Percentiles rank a stretch among this genome's conserved stretches.
These are phyloP conservation scores for Philaenus spumarius DNA, from an alignment of 1,140 invertebrate genomes.

Conservation along the genomic window DNA sequence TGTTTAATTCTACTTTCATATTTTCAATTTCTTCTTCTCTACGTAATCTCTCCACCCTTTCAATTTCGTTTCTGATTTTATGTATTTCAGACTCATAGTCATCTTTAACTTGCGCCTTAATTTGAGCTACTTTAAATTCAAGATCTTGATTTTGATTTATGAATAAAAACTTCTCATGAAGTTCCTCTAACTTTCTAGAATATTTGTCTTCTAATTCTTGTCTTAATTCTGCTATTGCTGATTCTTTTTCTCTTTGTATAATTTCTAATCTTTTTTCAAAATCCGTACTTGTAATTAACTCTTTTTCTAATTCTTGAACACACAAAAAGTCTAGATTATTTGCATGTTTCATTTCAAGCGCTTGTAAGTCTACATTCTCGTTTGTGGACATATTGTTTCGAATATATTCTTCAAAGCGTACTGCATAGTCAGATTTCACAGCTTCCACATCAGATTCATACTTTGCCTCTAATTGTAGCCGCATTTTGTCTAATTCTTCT, in stretches of 20 bases:
- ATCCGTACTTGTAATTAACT: not conserved
- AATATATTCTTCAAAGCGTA: not conserved
- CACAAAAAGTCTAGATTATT: constrained; percentile 1
- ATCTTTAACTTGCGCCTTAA: constrained; percentile 8
- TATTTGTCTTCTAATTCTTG: not conserved
- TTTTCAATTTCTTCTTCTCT: constrained; percentile 11
- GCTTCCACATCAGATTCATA: not conserved
- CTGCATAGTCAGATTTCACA: not conserved
- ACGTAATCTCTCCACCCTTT: not conserved
- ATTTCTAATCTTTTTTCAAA: not conserved
- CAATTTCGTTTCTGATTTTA: constrained; percentile 14
- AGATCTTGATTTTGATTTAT: constrained; percentile 3
- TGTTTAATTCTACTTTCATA: constrained; percentile 6
- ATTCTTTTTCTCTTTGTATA: constrained; percentile 4
- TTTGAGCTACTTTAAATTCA: constrained; percentile 4
- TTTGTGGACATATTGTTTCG: not conserved
- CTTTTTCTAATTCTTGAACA: no score
- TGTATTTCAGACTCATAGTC: constrained; percentile 15
- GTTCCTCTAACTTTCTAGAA: constrained; percentile 8
- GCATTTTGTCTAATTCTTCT: constrained; percentile 42
- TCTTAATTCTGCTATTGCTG: not conserved
- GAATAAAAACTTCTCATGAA: not conserved
- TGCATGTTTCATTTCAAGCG: constrained; percentile 17
- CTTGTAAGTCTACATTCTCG: no score
- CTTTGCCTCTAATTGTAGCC: constrained; percentile 20